Conservation (phyloP, 2,797 vertebrate species). For the Cirrhinus mrigala region DNA sequence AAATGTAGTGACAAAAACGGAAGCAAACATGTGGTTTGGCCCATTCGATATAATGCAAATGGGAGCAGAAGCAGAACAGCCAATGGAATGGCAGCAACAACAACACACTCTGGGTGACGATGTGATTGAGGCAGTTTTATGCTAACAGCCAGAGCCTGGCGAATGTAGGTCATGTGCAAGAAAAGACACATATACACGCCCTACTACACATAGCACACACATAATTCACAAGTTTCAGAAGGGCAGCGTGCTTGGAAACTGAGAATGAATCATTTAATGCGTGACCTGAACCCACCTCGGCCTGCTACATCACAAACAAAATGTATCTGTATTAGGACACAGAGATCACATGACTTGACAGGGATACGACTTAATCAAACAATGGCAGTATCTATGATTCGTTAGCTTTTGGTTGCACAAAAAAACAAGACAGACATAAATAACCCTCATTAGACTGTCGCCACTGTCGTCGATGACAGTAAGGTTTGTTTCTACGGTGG, state of each 20-base stretch:
- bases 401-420: background rate
- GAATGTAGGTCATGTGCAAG: constrained; percentile 81
- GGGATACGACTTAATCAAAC: background rate
- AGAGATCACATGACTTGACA: background rate
- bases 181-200: constrained; percentile 49
- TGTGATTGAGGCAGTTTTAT: constrained; percentile 80
- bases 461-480: background rate
- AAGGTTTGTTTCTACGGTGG: constrained; percentile 34
- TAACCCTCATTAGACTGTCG: background rate
- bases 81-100: constrained; percentile 73
- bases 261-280: constrained; percentile 10
- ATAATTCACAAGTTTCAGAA: constrained; percentile 23
- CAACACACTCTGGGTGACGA: constrained; percentile 78
- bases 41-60: constrained; percentile 36
- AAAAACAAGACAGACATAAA: background rate
- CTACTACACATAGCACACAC: constrained; percentile 11
- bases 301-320: background rate
- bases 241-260: background rate
- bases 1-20: background rate
- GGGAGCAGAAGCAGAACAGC: constrained; percentile 75
- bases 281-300: background rate
- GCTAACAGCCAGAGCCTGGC: constrained; percentile 77
- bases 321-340: background rate
- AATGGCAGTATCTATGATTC: background rate
- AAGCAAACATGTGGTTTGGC: constrained; percentile 14